Evolutionary conservation across 2,797 vertebrate species (phyloP), one percentile per base, ranked within the genome.

Genomic region (Acanthornis magna): DNA sequence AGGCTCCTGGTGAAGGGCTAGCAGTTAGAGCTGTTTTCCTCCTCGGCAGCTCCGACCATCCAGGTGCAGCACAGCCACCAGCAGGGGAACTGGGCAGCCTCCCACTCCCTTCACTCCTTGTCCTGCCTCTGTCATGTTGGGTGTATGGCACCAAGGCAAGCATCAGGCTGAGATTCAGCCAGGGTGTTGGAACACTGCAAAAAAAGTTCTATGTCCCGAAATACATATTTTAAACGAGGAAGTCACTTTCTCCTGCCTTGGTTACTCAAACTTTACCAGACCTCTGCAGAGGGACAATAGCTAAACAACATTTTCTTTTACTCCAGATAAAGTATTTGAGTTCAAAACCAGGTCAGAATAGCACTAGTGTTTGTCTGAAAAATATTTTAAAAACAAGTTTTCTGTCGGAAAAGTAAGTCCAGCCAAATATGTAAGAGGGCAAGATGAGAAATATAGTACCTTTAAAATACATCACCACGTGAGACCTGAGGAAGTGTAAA

Each of bases 371-470:
- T 85, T 68, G 36, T 30, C 50, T 85, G 55, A 91, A 78, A 92
- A 91, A 65, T 45, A 91, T 36, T 93, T 83, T 54, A 88, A 95
- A 70, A 42, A 42, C 47, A 76, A 66, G 25, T 40, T 53, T 87
- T 81, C 63, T 91, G 68, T 80, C 79, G 93, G 66, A 86, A 93
- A 81, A 93, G n/a, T 88, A 93, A 91, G 92, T 81, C 40, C 55
- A 73, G 60, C 48, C 81, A 42, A 90, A 93, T 55, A 84, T 60
- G 48, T 65, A 80, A 68, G 77, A 78, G 29, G 1, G 0, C 13
- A 66, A 48, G 66, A 66, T 53, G 40, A 85, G 54, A 91, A 93
- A 85, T 43, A 63, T 13, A 32, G 34, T n/a, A 25, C n/a, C 71
- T 88, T 84, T 84, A 84, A 81, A 91, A 79, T 57, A 11, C 11